Evolutionary conservation across 2,888 invertebrate species (phyloP), one percentile per base, ranked within the genome.

Genomic region (Eupithecia vulgata): DNA sequence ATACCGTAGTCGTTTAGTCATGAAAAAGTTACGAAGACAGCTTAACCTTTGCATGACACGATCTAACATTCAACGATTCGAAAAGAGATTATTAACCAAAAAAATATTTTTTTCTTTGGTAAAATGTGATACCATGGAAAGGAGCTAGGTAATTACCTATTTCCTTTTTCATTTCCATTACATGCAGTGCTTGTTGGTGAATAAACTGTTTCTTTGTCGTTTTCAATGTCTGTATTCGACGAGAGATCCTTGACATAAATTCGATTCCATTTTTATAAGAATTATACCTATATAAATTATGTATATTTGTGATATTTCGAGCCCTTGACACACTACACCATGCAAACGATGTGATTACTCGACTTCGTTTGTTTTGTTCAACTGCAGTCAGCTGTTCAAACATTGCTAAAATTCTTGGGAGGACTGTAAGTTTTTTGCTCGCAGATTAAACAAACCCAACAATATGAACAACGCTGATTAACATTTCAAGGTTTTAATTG

Each of bases 331-430:
- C 12, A 40, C 35, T 64, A 42, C 40, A 42, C 40, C n/a, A 25
- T 57, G 57, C 21, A 13, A 61, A 34, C 17, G 34, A 1, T 34
- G 61, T 61, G 34, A 17, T 30, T 34, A 61, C 17, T 34, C 61
- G 25, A 10, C 57, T 57, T 57, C 57, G 25, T 35, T 70, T 76
- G 71, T 74, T 74, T 70, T 75, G 65, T 71, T 73, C 30, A 74
- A 79, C 70, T 77, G 71, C 59, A 80, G 71, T 75, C 83, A 81
- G 78, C 81, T 83, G 83, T 81, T 71, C 72, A 82, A 79, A 78
- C 76, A 72, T 66, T 70, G 69, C 67, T 70, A 72, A 70, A 76
- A 76, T 70, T 68, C 40, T 21, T 59, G 13, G 59, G 59, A 34
- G 12, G 40, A 21, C 40, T 40, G 62, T 21, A 64, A 64, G 62